Evolutionary conservation across 92 coral and sea anemone species (phyloP), one percentile per base, ranked within the genome.

Genomic region (Plumapathes pennacea): DNA sequence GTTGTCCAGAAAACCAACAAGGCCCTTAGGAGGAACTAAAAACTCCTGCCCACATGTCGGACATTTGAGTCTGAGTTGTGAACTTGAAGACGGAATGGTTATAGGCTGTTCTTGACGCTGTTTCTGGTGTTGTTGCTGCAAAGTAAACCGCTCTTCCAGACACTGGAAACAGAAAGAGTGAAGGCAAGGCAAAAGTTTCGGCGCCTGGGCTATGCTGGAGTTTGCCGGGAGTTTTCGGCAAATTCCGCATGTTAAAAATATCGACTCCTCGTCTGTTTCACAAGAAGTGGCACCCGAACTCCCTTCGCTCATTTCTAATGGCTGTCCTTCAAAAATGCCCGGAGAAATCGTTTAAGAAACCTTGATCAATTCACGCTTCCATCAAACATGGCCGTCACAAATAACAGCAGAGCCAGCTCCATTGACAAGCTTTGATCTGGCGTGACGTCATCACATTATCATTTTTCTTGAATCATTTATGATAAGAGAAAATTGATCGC

Each of bases 21-120:
- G 80, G 48, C 98, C 98, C 22, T 79, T 78, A 54, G 82, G 90
- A 13, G 98, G 96, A 36, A 92, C 98, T 14, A 92, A 71, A 64
- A 92, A 92, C 77, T 92, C 98, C 32, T 92, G 98, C 10, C 98
- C 98, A 57, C 98, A 92, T 14, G 87, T 92, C 32, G 98, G 98
- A 63, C 98, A 92, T 69, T 92, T 88, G 18, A 92, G 73, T 38
- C 98, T 69, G 22, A 85, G 86, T 19, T 82, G 67, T 25, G 76
- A 54, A 46, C 46, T 67, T 12, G 80, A 30, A 1, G 85, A 78
- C 0, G 56, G 15, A 45, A 71, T 63, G 39, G 71, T 68, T 38
- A 74, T 14, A 5, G 95, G 61, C 14, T 60, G 31, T 12, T 21
- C 50, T 29, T 60, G 45, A 34, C 65, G 48, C 23, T 55, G 54